These are phyloP conservation scores for Corydoras sp. DNA, from an alignment of 2,113 vertebrate genomes.

Conservation along the genomic window DNA sequence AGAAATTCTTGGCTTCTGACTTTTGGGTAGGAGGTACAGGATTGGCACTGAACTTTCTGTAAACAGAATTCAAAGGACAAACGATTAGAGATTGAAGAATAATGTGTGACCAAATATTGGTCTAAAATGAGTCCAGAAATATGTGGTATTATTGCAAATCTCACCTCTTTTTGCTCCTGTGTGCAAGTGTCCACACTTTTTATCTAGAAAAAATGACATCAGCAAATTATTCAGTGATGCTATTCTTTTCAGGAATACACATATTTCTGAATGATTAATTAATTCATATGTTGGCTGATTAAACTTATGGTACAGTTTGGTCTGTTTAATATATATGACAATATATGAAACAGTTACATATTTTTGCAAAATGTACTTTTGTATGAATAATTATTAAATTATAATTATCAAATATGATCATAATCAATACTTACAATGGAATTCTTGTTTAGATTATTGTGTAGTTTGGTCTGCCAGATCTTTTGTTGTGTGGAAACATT, in stretches of 20 bases:
- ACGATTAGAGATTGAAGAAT: constrained; percentile 9
- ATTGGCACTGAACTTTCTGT: constrained; percentile 46
- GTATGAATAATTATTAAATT: too few species aligned
- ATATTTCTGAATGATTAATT: too few species aligned
- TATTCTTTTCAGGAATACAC: neutral
- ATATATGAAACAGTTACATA: too few species aligned
- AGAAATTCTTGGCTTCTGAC: constrained; percentile 41
- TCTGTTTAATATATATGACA: too few species aligned
- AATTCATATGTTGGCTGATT: too few species aligned
- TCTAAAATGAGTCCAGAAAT: neutral
- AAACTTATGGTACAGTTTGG: too few species aligned
- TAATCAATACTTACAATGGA: constrained; percentile 47
- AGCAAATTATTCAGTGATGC: constrained; percentile 17
- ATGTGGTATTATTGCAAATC: neutral
- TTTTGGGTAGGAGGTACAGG: constrained; percentile 42
- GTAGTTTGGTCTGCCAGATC: neutral
- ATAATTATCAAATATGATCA: too few species aligned
- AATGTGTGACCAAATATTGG: neutral
- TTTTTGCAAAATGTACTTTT: too few species aligned
- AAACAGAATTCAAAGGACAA: constrained; percentile 6
- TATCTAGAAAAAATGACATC: constrained; percentile 37
- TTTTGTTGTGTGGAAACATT: neutral
- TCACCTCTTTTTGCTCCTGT: constrained; percentile 26
- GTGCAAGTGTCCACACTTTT: constrained; percentile 11
- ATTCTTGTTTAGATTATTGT: neutral